Conservation (phyloP, 2,113 vertebrate species). For the Stigmatopora nigra region DNA sequence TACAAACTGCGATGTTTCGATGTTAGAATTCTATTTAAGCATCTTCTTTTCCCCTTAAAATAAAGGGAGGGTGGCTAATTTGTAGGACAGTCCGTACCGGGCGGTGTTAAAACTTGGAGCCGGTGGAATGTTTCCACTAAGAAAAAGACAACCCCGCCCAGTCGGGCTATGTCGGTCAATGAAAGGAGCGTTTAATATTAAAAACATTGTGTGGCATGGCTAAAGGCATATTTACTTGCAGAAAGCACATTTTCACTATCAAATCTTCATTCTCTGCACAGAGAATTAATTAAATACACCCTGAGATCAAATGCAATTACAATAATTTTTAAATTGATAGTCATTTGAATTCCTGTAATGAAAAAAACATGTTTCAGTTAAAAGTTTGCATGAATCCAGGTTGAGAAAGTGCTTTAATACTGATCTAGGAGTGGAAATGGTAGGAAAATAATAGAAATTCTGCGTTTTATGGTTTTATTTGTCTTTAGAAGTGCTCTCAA, state of each 20-base stretch:
- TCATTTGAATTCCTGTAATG: not conserved
- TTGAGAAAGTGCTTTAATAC: no score
- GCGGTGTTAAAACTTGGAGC: conserved; percentile 42
- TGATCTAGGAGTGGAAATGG: no score
- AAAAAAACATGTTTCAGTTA: no score
- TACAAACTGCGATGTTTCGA: not conserved
- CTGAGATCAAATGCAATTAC: not conserved
- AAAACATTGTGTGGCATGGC: not conserved
- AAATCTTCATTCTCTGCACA: not conserved
- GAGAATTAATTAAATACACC: not conserved
- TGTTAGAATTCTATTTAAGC: conserved; percentile 4
- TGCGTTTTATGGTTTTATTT: no score
- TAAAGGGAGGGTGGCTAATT: conserved; percentile 5
- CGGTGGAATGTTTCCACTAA: conserved; percentile 8
- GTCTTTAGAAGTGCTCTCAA: not conserved
- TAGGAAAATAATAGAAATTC: no score
- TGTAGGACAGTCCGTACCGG: conserved; percentile 18
- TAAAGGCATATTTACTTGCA: conserved; percentile 36
- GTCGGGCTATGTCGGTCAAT: conserved; percentile 1
- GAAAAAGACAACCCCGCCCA: conserved; percentile 26
- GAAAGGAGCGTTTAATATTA: conserved; percentile 25
- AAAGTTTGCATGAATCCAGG: no score
- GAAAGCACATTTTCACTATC: not conserved
- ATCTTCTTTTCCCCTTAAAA: conserved; percentile 25
- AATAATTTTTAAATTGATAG: not conserved